phyloP scores from a whole-genome alignment of 2,113 vertebrate genomes.

The Eublepharis macularius region DNA sequence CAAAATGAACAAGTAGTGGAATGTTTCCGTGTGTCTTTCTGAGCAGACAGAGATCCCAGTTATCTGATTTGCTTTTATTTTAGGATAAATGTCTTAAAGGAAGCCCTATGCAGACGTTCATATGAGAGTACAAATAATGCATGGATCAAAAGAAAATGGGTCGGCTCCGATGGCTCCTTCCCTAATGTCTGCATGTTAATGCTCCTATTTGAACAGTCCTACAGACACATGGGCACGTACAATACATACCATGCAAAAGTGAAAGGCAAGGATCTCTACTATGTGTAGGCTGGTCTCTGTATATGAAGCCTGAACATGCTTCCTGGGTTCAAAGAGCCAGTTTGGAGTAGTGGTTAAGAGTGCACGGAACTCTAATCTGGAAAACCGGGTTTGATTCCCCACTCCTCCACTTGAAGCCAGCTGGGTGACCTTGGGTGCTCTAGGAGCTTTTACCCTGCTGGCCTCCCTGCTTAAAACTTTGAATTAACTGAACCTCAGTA shows the following conservation, averaged over 20 bases:
- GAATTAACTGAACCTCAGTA: too few relatives aligned
- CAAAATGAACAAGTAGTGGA: background rate
- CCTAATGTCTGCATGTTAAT: background rate
- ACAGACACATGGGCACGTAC: background rate
- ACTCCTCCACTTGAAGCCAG: too few relatives aligned
- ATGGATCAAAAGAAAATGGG: background rate
- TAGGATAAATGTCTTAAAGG: background rate
- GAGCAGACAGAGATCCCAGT: background rate
- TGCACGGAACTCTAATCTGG: too few relatives aligned
- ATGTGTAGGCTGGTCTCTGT: background rate
- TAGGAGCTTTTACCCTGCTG: too few relatives aligned
- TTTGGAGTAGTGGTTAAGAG: too few relatives aligned
- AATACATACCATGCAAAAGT: background rate
- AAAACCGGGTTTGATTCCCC: too few relatives aligned
- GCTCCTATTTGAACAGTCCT: background rate
- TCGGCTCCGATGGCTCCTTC: background rate
- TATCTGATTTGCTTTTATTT: slow-evolving; percentile 1
- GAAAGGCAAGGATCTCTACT: background rate
- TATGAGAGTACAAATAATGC: background rate
- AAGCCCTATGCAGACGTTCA: background rate
- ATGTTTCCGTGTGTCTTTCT: background rate
- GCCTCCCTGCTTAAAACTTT: too few relatives aligned
- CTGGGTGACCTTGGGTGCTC: too few relatives aligned
- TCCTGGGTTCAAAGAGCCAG: too few relatives aligned
- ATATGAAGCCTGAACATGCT: background rate